Base-by-base conservation (phyloP, 2,113 vertebrate species). In the Mastomys coucha region DNA sequence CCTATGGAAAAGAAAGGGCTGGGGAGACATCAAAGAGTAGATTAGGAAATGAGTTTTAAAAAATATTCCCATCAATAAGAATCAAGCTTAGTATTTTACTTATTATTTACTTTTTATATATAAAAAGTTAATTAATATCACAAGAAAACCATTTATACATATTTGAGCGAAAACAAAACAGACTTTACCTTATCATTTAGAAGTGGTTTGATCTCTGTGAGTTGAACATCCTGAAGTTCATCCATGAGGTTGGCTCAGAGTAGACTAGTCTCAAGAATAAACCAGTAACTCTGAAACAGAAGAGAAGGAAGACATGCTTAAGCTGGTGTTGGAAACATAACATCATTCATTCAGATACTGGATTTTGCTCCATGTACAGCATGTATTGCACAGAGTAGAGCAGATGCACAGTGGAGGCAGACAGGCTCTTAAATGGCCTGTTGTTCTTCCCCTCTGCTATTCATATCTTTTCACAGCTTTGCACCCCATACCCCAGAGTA, bases 141-240 rank as follows among this genome's bases (percentile, higher is more conserved):
- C 67, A 84, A 92, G 19, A 90, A 81, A 92, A 87, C n/a, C 78
- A 75, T 24, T 19, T 89, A 56, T 5, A 75, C 31, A 20, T n/a
- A 86, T 91, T 88, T 95, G 84, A 92, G 56, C 58, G 70, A 95
- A 93, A 95, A 82, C 16, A 91, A 28, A 91, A 42, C 8, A 20
- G 5, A 93, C 53, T 70, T 99, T 98, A 99, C 99, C 99, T 99
- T 99, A 95, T 99, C 99, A 13, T 99, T 99, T 97, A 99, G 98
- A 60, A 99, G 99, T 0, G 99, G 99, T 97, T 99, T 99, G 98
- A 99, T 99, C 98, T 99, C 99, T 69, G 99, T 99, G 97, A 99
- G 95, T 97, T 99, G 99, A 96, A 99, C 99, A 95, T 99, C 99
- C 97, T 99, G 99, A 93, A 99, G 98, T 97, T 99, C 99, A 78